Evolutionary conservation across 30 jellyfish, hydroid and myxozoan species (phyloP).

Genomic region (Aurelia aurita complex sp. Pacific): DNA sequence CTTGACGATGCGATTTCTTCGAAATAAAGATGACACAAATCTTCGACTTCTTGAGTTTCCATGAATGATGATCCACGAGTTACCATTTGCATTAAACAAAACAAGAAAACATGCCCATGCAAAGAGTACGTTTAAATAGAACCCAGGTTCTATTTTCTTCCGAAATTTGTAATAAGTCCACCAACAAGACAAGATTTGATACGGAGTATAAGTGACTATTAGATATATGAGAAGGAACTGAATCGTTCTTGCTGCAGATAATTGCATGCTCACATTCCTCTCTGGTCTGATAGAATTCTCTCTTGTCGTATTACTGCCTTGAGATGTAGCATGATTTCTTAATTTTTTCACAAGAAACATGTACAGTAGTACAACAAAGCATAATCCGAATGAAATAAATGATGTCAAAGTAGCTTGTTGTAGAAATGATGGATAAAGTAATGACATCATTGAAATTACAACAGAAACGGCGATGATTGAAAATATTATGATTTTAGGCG

Average conservation of each 20-base stretch:
- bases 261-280: slow-evolving; percentile 23
- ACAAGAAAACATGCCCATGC: slow-evolving; percentile 9
- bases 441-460: not conserved
- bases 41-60: slow-evolving; percentile 24
- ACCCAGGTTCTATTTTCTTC: slow-evolving; percentile 1
- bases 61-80: slow-evolving; percentile 25
- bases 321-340: not conserved
- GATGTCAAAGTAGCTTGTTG: not conserved
- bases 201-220: not conserved
- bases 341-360: not conserved
- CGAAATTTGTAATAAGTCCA: no score
- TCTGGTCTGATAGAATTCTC: not conserved
- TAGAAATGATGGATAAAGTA: not conserved
- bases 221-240: slow-evolving; percentile 32
- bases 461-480: slow-evolving; percentile 14
- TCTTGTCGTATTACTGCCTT: not conserved
- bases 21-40: not conserved
- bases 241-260: slow-evolving; percentile 55
- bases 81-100: slow-evolving; percentile 33
- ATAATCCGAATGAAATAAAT: not conserved
- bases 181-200: no score
- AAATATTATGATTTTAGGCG: slow-evolving; percentile 32
- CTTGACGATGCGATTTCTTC: not conserved
- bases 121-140: not conserved
- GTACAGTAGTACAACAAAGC: not conserved